Percentiles rank a stretch among this genome's conserved stretches.
These are phyloP conservation scores for Spinibarbus caldwelli DNA, from an alignment of 2,797 vertebrate genomes.

Conservation along the genomic window DNA sequence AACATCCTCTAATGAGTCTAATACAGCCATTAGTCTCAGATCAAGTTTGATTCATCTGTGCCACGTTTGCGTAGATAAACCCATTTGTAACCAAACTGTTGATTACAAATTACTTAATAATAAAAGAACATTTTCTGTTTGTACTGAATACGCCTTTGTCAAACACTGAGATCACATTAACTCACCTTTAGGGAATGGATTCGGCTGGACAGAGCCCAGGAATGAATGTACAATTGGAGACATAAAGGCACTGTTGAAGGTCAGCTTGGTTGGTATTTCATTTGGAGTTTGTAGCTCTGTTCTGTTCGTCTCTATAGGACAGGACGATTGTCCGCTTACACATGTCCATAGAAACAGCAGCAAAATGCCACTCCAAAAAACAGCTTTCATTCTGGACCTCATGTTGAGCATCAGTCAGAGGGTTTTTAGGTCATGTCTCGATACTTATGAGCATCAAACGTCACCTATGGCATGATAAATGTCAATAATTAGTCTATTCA, in stretches of 20 bases:
- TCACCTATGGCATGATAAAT: background rate
- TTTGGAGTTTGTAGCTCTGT: slow-evolving; percentile 62
- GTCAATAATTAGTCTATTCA: background rate
- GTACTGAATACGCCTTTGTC: background rate
- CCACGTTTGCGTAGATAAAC: background rate
- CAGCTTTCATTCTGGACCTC: slow-evolving; percentile 9
- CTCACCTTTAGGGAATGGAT: slow-evolving; percentile 82
- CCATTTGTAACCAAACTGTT: background rate
- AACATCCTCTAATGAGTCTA: slow-evolving; percentile 10
- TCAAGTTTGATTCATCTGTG: background rate
- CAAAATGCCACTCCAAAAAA: slow-evolving; percentile 44
- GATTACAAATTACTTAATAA: too few species aligned
- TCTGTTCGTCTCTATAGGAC: slow-evolving; percentile 44
- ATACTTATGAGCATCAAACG: background rate
- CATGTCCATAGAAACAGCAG: slow-evolving; percentile 63
- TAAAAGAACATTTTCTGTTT: slow-evolving; percentile 4
- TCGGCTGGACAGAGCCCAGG: slow-evolving; percentile 82
- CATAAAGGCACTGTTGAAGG: slow-evolving; percentile 66
- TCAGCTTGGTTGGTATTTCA: background rate
- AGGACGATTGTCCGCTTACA: slow-evolving; percentile 52
- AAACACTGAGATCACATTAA: background rate
- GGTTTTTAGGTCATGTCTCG: slow-evolving; percentile 6
- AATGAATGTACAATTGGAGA: slow-evolving; percentile 78
- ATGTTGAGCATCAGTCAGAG: slow-evolving; percentile 19
- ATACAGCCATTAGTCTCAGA: slow-evolving; percentile 11